Base-by-base conservation (phyloP, 2,797 vertebrate genomes). In the Sternarchorhynchus goeldii region DNA sequence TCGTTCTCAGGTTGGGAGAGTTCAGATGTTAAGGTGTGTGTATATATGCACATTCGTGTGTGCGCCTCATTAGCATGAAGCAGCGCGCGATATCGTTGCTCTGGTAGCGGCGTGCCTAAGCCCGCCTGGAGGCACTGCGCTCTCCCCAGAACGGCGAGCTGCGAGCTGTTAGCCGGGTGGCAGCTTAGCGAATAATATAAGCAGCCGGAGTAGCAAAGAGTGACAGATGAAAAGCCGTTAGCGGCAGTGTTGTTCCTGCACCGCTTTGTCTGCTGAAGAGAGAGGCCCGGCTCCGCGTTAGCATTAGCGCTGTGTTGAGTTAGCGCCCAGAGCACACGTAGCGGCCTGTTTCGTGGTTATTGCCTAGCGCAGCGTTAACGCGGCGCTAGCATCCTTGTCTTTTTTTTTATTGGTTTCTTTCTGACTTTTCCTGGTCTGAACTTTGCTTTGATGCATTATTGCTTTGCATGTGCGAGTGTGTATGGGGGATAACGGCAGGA, bases 11-110 rank as follows among this genome's bases (percentile, higher is more conserved):
- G 64, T 75, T 32, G 50, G 32, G 53, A 59, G 50, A 45, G 62
- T 18, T 60, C 16, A 75, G 80, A 55, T 78, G 78, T 57, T 36
- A 55, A 25, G 80, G 84, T 84, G 57, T 21, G 3, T 53, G 80
- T 72, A 77, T 73, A 80, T 87, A 85, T 84, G 84, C 53, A 68
- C 80, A 55, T 82, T 78, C 86, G 77, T 82, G 85, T 85, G 84
- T 82, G 85, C 85, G 89, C 89, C 89, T 93, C 90, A 93, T 93
- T 94, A 91, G 88, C 92, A 93, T 93, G 91, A 90, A 93, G 92
- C 78, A 74, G 55, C 88, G 90, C 87, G 85, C 87, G 90, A 89
- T 91, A 90, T 92, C 90, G 91, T 90, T 88, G 89, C 92, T 92
- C 88, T 93, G 91, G 84, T 87, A 92, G 90, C 89, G 86, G 88